Evolutionary conservation across 2,888 invertebrate species (phyloP), one percentile per base, ranked within the genome.

Genomic region (Hypercompe scribonia): DNA sequence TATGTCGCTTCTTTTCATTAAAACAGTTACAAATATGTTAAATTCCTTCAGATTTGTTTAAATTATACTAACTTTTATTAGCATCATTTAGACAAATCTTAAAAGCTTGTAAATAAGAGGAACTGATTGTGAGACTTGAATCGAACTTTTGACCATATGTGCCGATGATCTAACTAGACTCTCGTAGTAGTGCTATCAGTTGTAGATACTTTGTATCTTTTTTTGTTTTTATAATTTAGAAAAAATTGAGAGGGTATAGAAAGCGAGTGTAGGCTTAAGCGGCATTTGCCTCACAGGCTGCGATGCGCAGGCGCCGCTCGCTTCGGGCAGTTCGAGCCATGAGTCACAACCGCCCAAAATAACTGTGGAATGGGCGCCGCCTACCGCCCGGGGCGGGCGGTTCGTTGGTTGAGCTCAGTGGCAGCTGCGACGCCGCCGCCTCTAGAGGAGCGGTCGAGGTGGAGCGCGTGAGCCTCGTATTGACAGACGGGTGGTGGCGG

Each of bases 361-460:
- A 95, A 88, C 90, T 88, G 85, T 88, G 90, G 90, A 90, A 91
- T 92, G 95, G 95, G 95, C 95, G 95, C 95, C 95, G 94, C 95
- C 95, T 95, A 95, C 91, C 95, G 94, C 91, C 94, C 92, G 92
- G 93, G 95, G 95, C 95, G 95, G 95, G 94, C 95, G 93, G 94
- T 87, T 87, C 84, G 88, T 88, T 84, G 89, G 86, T 87, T 84
- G 89, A 88, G 92, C 92, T 94, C 95, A 95, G 95, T 95, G 95
- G 94, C 92, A 92, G 90, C 92, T 93, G 91, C 91, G 94, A 94
- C 92, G 93, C 92, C 93, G 93, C 93, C 92, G 94, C 93, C 93
- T 93, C 92, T 90, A 90, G 89, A 91, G 91, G 89, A 94, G 94
- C 93, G 94, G 93, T 89, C 90, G 89, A 90, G 89, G 91, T 92